Evolutionary conservation across 2,113 vertebrate genomes (phyloP), one percentile per base, ranked within the genome.

Genomic region (Tyto alba): DNA sequence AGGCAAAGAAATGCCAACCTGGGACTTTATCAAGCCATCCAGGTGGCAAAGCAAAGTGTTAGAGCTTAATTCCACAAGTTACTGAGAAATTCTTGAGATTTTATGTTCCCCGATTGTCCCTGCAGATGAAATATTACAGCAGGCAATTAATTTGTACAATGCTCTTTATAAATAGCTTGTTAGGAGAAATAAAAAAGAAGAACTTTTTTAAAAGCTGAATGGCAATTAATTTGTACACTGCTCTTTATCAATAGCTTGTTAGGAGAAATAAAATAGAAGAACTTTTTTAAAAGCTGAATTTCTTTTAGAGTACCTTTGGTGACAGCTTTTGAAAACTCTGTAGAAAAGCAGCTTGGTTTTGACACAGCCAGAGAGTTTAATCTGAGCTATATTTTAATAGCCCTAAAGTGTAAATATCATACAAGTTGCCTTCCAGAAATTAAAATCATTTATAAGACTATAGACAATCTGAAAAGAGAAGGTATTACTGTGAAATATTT

Each of bases 1-100:
- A 95, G 93, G 96, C 89, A 97, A 88, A 84, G 96, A 96, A 95
- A 93, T 82, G 62, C 72, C 82, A 96, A 26, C 93, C 60, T 97
- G 96, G 95, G 95, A 91, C 72, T 89, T 76, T 16, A 90, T 76
- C 41, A 74, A 95, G 45, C 25, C 57, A 78, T 64, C 73, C 94
- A 95, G 93, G 96, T 97, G 96, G 93, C 85, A 90, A 82, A 90
- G 59, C 18, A 92, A 73, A 94, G 36, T n/a, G 34, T 60, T 82
- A 91, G 66, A 57, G 14, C 53, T 89, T 53, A 57, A 84, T 82
- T 79, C 69, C 22, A 6, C 38, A 86, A 66, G 52, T 87, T 63
- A 36, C 13, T 47, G 50, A 85, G 73, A 34, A 85, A 75, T 90
- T 74, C 53, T 11, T 67, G 67, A 74, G 57, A 10, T 16, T 67